These are phyloP conservation scores for Meleagris gallopavo DNA, from an alignment of 2,113 vertebrate species.

Conservation along the genomic window DNA sequence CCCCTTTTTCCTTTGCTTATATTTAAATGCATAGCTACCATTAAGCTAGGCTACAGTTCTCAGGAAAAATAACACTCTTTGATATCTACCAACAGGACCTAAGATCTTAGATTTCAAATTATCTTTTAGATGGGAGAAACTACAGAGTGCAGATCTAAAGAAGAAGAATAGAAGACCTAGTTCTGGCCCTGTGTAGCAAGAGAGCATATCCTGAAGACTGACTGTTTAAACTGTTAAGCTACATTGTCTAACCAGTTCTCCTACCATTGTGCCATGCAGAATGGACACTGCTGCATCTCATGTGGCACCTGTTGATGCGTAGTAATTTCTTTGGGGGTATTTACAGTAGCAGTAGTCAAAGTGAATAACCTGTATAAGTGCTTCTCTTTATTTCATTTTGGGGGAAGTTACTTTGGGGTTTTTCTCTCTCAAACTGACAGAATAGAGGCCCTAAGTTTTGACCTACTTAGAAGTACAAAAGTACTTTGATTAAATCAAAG, in stretches of 20 bases:
- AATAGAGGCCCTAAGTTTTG: conserved; percentile 11
- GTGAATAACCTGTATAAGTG: background rate
- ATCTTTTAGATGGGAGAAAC: background rate
- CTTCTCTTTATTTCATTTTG: conserved; percentile 54
- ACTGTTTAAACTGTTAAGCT: background rate
- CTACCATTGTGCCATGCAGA: background rate
- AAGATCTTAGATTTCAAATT: background rate
- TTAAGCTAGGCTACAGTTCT: background rate
- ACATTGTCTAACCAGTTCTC: background rate
- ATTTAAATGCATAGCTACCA: background rate
- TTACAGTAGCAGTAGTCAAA: conserved; percentile 11
- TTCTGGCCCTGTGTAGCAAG: background rate
- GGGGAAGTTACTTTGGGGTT: background rate
- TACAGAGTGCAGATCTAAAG: background rate
- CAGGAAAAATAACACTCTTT: background rate
- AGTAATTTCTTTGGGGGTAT: background rate
- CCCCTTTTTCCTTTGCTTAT: background rate
- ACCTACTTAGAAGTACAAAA: conserved; percentile 15
- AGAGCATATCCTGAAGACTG: background rate
- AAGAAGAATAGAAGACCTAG: background rate
- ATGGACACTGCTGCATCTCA: background rate
- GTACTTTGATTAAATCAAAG: background rate
- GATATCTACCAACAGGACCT: background rate
- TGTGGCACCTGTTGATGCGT: background rate
- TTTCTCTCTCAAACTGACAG: conserved; percentile 42